These are phyloP conservation scores for Myrmophylax atrothorax DNA, from an alignment of 2,113 vertebrate species.

Conservation along the genomic window DNA sequence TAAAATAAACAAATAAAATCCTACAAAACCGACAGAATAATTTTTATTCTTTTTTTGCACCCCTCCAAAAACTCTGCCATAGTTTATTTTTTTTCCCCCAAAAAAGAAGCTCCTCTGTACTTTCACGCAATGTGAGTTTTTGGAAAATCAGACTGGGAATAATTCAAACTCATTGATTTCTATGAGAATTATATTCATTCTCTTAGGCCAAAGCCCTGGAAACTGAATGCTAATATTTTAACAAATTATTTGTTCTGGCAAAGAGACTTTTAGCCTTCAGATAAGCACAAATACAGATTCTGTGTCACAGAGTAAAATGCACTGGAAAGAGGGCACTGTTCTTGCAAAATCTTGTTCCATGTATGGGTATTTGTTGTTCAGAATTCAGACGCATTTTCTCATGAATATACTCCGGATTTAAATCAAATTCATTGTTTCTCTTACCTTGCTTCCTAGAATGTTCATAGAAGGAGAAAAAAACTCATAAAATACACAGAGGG, in stretches of 20 bases:
- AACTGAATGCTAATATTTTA: conserved; percentile 3
- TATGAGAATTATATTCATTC: background rate
- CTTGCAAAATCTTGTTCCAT: background rate
- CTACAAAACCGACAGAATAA: accelerated
- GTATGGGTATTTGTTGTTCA: background rate
- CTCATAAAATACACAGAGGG: background rate
- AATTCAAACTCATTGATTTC: background rate
- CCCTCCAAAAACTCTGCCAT: background rate
- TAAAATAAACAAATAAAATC: background rate
- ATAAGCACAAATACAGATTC: background rate
- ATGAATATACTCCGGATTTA: background rate
- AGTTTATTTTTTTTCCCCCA: background rate
- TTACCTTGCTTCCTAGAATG: conserved; percentile 11
- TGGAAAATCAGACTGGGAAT: background rate
- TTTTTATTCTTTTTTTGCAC: background rate
- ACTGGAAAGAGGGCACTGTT: background rate
- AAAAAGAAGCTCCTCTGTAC: background rate
- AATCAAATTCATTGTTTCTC: background rate
- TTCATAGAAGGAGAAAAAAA: background rate
- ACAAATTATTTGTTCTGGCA: background rate
- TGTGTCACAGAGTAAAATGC: background rate
- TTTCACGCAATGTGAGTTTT: background rate
- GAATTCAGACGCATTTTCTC: background rate
- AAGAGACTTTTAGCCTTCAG: background rate
- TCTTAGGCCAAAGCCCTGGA: background rate